phyloP scores from a whole-genome alignment of 2,113 vertebrate genomes.

The Aphelocoma coerulescens region DNA sequence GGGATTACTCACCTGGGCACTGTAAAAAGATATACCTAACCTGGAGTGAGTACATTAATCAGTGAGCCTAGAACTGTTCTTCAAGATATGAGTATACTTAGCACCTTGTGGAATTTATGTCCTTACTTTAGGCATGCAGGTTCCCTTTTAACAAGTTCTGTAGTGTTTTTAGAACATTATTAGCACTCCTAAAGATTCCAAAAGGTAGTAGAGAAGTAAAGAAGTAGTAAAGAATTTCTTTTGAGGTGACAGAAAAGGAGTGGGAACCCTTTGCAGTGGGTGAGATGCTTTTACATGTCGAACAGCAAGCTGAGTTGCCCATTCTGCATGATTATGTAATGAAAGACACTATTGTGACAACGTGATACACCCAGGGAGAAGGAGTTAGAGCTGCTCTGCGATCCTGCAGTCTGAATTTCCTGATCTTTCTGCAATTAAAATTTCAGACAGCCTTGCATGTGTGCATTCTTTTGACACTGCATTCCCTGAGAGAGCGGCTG shows the following conservation, averaged over 20 bases:
- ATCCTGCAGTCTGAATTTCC: slow-evolving; percentile 6
- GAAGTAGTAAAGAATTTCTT: background rate
- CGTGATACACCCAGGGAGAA: background rate
- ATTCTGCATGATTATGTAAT: background rate
- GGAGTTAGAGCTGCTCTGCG: background rate
- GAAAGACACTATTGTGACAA: slow-evolving; percentile 24
- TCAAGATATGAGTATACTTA: background rate
- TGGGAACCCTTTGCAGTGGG: background rate
- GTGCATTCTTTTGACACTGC: background rate
- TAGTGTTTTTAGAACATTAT: background rate
- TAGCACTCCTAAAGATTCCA: background rate
- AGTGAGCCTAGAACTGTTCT: background rate
- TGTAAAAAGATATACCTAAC: background rate
- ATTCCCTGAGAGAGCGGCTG: background rate
- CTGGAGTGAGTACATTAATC: background rate
- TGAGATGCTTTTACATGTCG: background rate
- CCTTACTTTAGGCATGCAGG: background rate
- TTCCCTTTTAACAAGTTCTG: background rate
- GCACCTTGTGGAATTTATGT: background rate
- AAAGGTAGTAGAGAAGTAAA: background rate
- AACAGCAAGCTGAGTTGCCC: background rate
- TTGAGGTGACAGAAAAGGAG: background rate
- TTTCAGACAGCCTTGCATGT: slow-evolving; percentile 17
- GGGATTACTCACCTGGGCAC: background rate
- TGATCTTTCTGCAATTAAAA: slow-evolving; percentile 32